Evolutionary conservation across 1,140 invertebrate species (phyloP), one percentile per base, ranked within the genome.

Genomic region (Diorhabda carinulata): DNA sequence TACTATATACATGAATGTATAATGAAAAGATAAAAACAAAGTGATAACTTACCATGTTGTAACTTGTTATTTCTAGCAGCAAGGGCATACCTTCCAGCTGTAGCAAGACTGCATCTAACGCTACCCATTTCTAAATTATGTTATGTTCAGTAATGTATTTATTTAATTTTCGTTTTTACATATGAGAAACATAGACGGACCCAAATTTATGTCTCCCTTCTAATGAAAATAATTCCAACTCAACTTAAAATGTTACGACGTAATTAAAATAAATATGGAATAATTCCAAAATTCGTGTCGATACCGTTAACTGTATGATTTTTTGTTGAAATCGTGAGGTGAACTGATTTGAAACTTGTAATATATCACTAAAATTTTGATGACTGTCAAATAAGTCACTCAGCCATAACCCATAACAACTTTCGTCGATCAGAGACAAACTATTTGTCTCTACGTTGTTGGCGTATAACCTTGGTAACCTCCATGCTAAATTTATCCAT

Each of bases 71-170:
- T 73, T 57, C 78, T 71, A 57, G 77, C 71, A 44, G 71, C 77
- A 60, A 75, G 68, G 44, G 77, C 78, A 68, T 78, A 74, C 73
- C 78, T 80, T 56, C 78, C 79, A 61, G 76, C 79, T 58, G 75
- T 75, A 3, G 73, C 70, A 42, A 80, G 68, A 67, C 75, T 77
- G 71, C 79, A 78, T 63, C 79, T 72, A 41, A 80, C 79, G 75
- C 76, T 78, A 44, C 75, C 74, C 79, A 80, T 80, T 57, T 66
- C 52, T 43, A 61, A 62, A 10, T 41, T 67, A 7, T 64, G 25
- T 25, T 25, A 1, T 25, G 25, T 25, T 25, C 2, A 25, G 25
- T 25, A 25, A 25, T 25, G 25, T 25, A 25, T 25, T 25, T 25
- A 25, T 25, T 25, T 25, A 25, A 25, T 25, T 25, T 25, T 25